A percentile compares a stretch with the other conserved stretches of the same genome.
These are phyloP conservation scores for Proteles cristata DNA, from an alignment of 2,113 vertebrate genomes.

Conservation along the genomic window DNA sequence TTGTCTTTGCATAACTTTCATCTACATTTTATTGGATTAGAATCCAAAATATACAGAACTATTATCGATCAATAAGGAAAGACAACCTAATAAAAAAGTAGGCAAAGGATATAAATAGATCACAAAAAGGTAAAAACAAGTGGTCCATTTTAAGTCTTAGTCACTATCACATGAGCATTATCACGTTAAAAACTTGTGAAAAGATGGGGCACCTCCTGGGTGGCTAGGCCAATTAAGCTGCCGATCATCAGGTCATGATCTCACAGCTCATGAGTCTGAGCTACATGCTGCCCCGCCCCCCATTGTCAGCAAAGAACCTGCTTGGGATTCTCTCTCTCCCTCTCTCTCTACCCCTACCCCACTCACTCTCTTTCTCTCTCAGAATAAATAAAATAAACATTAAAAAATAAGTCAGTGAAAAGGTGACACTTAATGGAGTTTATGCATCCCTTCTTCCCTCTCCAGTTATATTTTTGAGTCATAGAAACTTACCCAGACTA, in stretches of 20 bases:
- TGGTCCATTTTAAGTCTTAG: not conserved
- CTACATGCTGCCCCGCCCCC: no score
- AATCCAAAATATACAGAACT: slow-evolving; percentile 34
- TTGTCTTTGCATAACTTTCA: not conserved
- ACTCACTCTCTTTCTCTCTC: no score
- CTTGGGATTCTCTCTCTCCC: no score
- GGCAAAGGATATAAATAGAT: not conserved
- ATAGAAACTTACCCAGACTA: slow-evolving; percentile 25
- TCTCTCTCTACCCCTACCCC: no score
- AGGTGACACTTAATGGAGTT: not conserved
- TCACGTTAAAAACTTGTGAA: slow-evolving; percentile 6
- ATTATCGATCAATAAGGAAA: slow-evolving; percentile 43
- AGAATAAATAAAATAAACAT: no score
- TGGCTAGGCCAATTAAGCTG: no score
- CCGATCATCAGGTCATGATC: no score
- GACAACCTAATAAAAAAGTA: slow-evolving; percentile 16
- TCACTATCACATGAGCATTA: not conserved
- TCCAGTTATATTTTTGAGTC: slow-evolving; percentile 8
- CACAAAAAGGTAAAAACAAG: not conserved
- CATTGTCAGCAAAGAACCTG: no score
- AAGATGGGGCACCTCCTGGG: not conserved
- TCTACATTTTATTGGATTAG: not conserved
- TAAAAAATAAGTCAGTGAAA: not conserved
- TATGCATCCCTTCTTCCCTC: not conserved
- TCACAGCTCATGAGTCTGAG: no score